Conservation (phyloP, 2,113 vertebrate genomes). For the Microcebus lehilahytsara region DNA sequence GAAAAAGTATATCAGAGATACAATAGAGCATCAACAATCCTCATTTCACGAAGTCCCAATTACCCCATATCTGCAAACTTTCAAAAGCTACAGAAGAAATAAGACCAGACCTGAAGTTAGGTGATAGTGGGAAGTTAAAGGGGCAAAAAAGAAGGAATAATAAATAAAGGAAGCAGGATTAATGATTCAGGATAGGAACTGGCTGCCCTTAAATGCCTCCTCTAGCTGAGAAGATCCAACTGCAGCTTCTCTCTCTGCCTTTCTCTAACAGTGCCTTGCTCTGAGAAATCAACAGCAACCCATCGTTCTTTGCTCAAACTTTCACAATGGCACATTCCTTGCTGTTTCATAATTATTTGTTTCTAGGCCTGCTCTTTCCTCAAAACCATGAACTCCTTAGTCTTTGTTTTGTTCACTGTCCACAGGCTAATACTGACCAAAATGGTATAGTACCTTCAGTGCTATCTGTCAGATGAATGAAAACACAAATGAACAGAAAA, state of each 20-base stretch:
- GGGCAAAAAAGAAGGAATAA: conserved; percentile 23
- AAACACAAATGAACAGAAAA: background rate
- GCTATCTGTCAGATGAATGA: background rate
- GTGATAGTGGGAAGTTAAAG: background rate
- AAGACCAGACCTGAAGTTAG: background rate
- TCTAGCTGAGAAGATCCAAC: background rate
- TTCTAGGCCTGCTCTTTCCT: background rate
- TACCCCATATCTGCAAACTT: background rate
- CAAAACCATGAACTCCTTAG: background rate
- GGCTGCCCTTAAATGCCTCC: background rate
- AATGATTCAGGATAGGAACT: background rate
- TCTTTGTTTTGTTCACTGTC: background rate
- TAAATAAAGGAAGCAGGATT: conserved; percentile 14
- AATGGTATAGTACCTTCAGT: background rate
- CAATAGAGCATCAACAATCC: background rate
- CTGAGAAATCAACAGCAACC: background rate
- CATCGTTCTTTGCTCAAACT: background rate
- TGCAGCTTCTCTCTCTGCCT: background rate
- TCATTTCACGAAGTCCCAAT: background rate
- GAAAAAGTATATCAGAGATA: background rate
- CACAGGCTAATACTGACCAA: background rate
- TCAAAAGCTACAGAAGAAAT: background rate
- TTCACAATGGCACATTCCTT: background rate
- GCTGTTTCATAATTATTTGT: background rate
- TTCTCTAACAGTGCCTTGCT: background rate